phyloP scores from a whole-genome alignment of 1,140 invertebrate species.

The Chironomus striatipennis region DNA sequence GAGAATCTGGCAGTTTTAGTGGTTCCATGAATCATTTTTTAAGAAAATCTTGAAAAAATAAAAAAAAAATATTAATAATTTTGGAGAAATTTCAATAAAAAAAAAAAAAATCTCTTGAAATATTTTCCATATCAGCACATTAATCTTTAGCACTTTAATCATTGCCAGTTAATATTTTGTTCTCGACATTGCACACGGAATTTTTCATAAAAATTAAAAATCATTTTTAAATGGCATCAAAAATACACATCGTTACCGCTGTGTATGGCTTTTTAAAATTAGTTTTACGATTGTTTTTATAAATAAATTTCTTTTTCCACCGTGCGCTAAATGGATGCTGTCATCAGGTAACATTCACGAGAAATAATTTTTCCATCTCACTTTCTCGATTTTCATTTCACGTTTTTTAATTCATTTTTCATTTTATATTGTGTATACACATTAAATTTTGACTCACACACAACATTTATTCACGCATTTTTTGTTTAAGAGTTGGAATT shows the following conservation, averaged over 20 bases:
- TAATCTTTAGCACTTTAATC: slow-evolving; percentile 21
- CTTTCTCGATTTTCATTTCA: neutral
- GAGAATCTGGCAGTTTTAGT: neutral
- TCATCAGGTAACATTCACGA: slow-evolving; percentile 17
- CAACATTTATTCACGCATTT: no score
- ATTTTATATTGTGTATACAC: no score
- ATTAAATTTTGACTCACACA: no score
- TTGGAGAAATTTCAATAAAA: no score
- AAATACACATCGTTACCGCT: neutral
- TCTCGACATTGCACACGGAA: neutral
- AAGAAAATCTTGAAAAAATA: neutral
- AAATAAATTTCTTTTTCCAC: slow-evolving; percentile 11
- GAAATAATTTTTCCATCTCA: neutral
- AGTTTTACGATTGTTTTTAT: slow-evolving; percentile 21
- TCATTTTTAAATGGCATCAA: no score
- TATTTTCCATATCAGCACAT: slow-evolving; percentile 6
- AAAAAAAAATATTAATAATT: neutral
- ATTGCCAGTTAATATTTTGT: slow-evolving; percentile 12
- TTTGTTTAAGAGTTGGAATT: no score
- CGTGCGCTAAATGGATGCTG: slow-evolving; percentile 20
- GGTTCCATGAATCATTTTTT: neutral
- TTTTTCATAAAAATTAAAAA: no score
- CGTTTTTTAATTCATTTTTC: neutral
- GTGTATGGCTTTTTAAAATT: slow-evolving; percentile 10
- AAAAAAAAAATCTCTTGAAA: neutral